Base-by-base conservation (phyloP, 92 coral and sea anemone species). In the Scolanthus callimorphus region DNA sequence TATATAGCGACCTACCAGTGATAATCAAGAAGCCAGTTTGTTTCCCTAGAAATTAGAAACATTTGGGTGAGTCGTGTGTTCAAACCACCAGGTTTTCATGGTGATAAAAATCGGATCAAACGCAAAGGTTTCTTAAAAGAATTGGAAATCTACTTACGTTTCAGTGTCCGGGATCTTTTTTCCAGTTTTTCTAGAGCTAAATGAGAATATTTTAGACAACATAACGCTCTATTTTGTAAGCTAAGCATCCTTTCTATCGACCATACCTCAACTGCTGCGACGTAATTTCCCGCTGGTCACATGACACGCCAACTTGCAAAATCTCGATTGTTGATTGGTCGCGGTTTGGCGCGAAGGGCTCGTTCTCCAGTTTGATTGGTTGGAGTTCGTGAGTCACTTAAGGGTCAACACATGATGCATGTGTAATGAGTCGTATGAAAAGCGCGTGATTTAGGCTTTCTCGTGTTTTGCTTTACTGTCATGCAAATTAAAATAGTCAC, bases 401-500 rank as follows among this genome's bases (percentile, higher is more conserved):
- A 15, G 41, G 15, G 17, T 46, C 8, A 46, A 26, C 57, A 56
- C 28, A 43, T 57, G 47, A 62, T 34, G 46, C 27, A 57, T 53
- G 15, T 39, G 54, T 17, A 49, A 56, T 55, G 27, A 38, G 64
- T 70, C 85, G 22, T 74, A 73, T 83, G 90, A 84, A 77, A 10
- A 67, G 90, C 90, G 90, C 95, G 95, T 87, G 95, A 85, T 75
- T 59, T 4, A n/a, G n/a, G n/a, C n/a, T n/a, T n/a, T n/a, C n/a
- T n/a, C n/a, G n/a, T n/a, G n/a, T n/a, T n/a, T n/a, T n/a, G n/a
- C n/a, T n/a, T n/a, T n/a, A n/a, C n/a, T n/a, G n/a, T n/a, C n/a
- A n/a, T n/a, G n/a, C n/a, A n/a, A n/a, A n/a, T n/a, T n/a, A n/a
- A n/a, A n/a, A n/a, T 15, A 34, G 43, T 6, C 26, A 45, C 22